phyloP scores from a whole-genome alignment of 2,797 vertebrate genomes.

The Danio tinwini region DNA sequence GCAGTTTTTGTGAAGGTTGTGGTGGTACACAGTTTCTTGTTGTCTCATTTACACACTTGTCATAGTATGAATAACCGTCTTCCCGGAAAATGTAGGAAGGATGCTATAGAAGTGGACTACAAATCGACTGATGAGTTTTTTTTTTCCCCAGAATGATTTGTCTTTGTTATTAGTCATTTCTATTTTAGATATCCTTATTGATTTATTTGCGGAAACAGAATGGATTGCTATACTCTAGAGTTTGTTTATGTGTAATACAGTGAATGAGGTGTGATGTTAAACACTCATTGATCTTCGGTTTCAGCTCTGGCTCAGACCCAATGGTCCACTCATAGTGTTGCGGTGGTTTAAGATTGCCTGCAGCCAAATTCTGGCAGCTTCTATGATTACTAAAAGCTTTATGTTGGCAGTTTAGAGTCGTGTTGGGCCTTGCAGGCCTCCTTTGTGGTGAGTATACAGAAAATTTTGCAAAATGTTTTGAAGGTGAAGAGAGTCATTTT shows the following conservation, averaged over 20 bases:
- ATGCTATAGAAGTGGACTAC: not conserved
- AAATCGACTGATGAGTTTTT: not conserved
- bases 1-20: not conserved
- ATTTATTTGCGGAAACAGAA: slow-evolving; percentile 55
- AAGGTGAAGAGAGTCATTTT: not conserved
- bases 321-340: slow-evolving; percentile 1
- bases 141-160: no score
- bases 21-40: not conserved
- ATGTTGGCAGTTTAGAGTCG: slow-evolving; percentile 11
- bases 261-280: slow-evolving; percentile 52
- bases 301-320: slow-evolving; percentile 57
- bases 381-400: slow-evolving; percentile 21
- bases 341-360: slow-evolving; percentile 6
- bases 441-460: not conserved
- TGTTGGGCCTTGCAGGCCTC: not conserved
- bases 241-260: slow-evolving; percentile 28
- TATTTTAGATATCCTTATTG: slow-evolving; percentile 52
- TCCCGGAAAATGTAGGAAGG: no score
- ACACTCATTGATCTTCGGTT: slow-evolving; percentile 57
- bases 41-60: not conserved
- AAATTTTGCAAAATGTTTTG: not conserved
- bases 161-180: not conserved
- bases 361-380: slow-evolving; percentile 22
- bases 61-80: slow-evolving; percentile 14
- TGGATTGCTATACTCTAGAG: not conserved